These are phyloP conservation scores for Propithecus perrieri DNA, from an alignment of 2,797 vertebrate genomes.

Conservation along the genomic window DNA sequence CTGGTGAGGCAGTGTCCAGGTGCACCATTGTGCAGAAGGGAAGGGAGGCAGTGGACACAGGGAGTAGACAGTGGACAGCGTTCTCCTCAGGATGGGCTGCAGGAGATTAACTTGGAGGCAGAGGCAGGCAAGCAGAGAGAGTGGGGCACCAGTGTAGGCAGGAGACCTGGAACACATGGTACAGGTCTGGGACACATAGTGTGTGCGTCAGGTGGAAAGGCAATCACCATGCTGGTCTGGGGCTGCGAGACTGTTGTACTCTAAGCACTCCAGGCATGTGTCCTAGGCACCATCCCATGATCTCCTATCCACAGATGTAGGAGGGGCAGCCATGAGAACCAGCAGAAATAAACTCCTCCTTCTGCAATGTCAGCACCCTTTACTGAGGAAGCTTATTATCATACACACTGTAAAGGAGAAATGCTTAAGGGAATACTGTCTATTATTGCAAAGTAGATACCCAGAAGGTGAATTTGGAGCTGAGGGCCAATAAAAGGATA, in stretches of 20 bases:
- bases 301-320: too few relatives aligned
- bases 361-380: not conserved
- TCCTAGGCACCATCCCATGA: not conserved
- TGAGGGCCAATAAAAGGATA: not conserved
- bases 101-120: not conserved
- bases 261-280: not conserved
- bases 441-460: not conserved
- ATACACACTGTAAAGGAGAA: not conserved
- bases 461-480: not conserved
- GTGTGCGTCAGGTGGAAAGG: not conserved
- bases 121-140: not conserved
- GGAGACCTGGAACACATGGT: not conserved
- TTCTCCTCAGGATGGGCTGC: not conserved
- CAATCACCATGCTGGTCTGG: not conserved
- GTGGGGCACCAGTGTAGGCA: not conserved
- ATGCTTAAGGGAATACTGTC: not conserved
- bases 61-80: not conserved
- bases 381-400: not conserved
- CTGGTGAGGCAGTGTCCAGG: not conserved
- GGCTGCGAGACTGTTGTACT: not conserved
- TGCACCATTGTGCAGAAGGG: too few relatives aligned
- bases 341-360: not conserved
- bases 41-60: rapidly evolving
- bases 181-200: rapidly evolving
- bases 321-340: not conserved